Conservation (phyloP, 92 coral and sea anemone genomes). For the Blastomussa wellsi region DNA sequence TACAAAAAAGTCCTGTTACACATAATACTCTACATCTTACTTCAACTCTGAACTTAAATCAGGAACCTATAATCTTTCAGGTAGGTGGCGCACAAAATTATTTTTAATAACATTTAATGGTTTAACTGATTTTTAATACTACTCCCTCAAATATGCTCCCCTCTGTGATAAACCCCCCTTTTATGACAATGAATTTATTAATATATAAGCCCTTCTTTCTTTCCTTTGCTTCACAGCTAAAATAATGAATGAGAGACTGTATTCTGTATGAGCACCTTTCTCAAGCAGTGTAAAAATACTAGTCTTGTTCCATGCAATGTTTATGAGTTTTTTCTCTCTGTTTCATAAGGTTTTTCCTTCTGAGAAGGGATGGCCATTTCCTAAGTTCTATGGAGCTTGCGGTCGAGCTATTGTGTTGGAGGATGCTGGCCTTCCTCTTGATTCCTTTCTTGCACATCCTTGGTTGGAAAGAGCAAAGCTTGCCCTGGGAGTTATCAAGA, state of each 20-base stretch:
- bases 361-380: slow-evolving; percentile 82
- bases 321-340: not conserved
- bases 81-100: slow-evolving; percentile 22
- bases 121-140: too few relatives aligned
- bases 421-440: slow-evolving; percentile 71
- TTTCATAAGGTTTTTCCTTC: slow-evolving; percentile 71
- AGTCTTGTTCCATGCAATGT: too few relatives aligned
- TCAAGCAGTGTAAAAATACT: too few relatives aligned
- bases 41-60: slow-evolving; percentile 70
- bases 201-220: too few relatives aligned
- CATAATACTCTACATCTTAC: slow-evolving; percentile 55
- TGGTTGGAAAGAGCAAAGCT: slow-evolving; percentile 77
- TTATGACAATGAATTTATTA: too few relatives aligned
- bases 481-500: slow-evolving; percentile 66
- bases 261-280: too few relatives aligned
- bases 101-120: too few relatives aligned
- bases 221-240: too few relatives aligned
- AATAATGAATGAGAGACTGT: too few relatives aligned
- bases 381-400: slow-evolving; percentile 82
- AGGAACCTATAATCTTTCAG: slow-evolving; percentile 79
- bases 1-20: slow-evolving; percentile 1
- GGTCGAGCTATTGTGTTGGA: slow-evolving; percentile 83
- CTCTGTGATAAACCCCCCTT: too few relatives aligned
- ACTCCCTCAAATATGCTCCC: too few relatives aligned
- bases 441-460: slow-evolving; percentile 44